Base-by-base conservation (phyloP, 53 echinoderm and acorn worm species). In the Crossaster papposus region DNA sequence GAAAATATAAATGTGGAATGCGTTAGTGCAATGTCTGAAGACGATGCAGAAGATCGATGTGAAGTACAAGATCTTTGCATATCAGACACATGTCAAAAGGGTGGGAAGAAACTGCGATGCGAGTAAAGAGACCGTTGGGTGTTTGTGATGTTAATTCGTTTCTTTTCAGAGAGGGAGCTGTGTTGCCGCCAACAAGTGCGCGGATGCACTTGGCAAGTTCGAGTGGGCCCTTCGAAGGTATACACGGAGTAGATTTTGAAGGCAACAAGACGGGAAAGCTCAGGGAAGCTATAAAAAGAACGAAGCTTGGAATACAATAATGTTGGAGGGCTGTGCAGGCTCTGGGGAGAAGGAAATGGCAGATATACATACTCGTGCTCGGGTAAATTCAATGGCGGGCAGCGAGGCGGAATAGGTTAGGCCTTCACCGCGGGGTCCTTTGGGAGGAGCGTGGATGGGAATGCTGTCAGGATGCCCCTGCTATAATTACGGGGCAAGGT, bases 151-250 rank as follows among this genome's bases (percentile, higher is more conserved):
- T 44, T 44, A 44, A 7, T 44, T 44, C 9, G 2, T 44, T 44
- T 44, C 44, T 9, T 9, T 44, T 44, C 44, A 3, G 54, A 26
- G 51, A 30, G 11, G 2, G 31, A 20, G 17, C 1, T 54, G 55
- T 31, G 17, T 36, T 62, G 87, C 33, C 87, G 77, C 77, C 77
- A 26, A 62, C 77, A 87, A 75, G 87, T 87, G 76, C 33, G 28
- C 62, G 0, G 35, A 58, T 51, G 77, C 77, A 87, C 87, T 77
- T 53, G 33, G 38, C 72, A 73, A 53, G 33, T 75, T 87, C 33
- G 77, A 87, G 87, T 54, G 58, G 76, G 35, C 26, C 62, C 87
- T 55, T 38, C 36, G 65, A 70, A 26, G 70, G 36, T 24, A 65
- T 65, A 83, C 36, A 83, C 83, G 37, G 50, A 26, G 44, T 64